Evolutionary conservation across 92 coral and sea anemone genomes (phyloP), one percentile per base, ranked within the genome.

Genomic region (Epizoanthus scotinus): DNA sequence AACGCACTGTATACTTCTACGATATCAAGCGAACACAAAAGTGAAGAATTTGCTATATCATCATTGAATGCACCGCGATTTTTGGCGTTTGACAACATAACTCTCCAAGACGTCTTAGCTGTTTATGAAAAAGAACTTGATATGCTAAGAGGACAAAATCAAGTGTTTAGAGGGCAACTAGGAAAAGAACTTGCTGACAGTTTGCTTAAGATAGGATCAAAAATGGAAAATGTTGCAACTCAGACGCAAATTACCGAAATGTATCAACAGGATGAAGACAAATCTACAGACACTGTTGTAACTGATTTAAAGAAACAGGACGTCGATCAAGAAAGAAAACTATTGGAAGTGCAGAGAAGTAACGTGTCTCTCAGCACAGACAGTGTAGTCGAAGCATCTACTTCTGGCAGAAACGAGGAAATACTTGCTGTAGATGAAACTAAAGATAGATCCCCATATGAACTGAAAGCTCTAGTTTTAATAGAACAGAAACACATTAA

Each of bases 51-150:
- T 53, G 17, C 47, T 1, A 42, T 25, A 34, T 25, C 22, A 52
- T 42, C 50, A 61, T 20, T 90, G 14, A 57, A 60, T 66, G 87
- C 87, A 54, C 70, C 77, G 8, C n/a, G 47, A 42, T 63, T 87
- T 9, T 83, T 91, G 87, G 63, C 55, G 55, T 68, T 57, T 36
- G 78, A 84, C 8, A 86, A 88, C 61, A 90, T 86, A 42, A 89
- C 87, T 59, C 93, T 91, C 17, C 87, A 91, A 63, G 73, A 80
- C 44, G 96, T 91, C 5, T 69, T 91, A 12, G 83, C 86, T 3
- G 86, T 85, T 12, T 89, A 86, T 52, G 93, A 91, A 71, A 87
- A 79, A 42, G 70, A 86, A 73, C 87, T 91, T 3, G 87, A 74
- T 25, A 55, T n/a, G 62, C 77, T 86, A 7, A 82, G 78, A 3